Conservation (phyloP, 2,888 invertebrate genomes). For the Cheilosia variabilis region DNA sequence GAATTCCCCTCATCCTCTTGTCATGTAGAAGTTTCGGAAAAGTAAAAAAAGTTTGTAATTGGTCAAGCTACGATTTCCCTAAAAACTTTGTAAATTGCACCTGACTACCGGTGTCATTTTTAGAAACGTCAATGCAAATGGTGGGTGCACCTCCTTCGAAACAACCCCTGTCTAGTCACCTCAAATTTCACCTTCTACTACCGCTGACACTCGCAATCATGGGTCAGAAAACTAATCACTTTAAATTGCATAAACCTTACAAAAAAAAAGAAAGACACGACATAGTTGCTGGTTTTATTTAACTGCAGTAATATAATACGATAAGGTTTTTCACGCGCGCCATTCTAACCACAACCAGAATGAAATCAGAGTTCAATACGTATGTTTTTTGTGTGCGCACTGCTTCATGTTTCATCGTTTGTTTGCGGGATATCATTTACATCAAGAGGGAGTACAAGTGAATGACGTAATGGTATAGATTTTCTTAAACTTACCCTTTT, state of each 20-base stretch:
- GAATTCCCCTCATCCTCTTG: no score
- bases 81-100: no score
- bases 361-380: conserved; percentile 10
- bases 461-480: background rate
- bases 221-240: conserved; percentile 45
- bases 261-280: background rate
- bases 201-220: conserved; percentile 6
- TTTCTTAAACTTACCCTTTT: conserved; percentile 78
- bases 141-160: no score
- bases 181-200: conserved; percentile 7
- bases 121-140: no score
- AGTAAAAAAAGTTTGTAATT: no score
- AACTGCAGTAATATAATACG: conserved; percentile 32
- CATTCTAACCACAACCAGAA: conserved; percentile 44
- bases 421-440: background rate
- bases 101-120: no score
- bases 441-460: background rate
- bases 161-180: conserved; percentile 20
- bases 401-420: conserved; percentile 3
- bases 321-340: conserved; percentile 53
- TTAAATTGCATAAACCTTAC: conserved; percentile 10
- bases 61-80: no score
- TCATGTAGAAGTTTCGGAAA: no score
- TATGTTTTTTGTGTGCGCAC: background rate
- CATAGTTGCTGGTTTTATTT: conserved; percentile 8